These are phyloP conservation scores for Clarias platycephalus DNA, from an alignment of 2,797 vertebrate genomes.

Conservation along the genomic window DNA sequence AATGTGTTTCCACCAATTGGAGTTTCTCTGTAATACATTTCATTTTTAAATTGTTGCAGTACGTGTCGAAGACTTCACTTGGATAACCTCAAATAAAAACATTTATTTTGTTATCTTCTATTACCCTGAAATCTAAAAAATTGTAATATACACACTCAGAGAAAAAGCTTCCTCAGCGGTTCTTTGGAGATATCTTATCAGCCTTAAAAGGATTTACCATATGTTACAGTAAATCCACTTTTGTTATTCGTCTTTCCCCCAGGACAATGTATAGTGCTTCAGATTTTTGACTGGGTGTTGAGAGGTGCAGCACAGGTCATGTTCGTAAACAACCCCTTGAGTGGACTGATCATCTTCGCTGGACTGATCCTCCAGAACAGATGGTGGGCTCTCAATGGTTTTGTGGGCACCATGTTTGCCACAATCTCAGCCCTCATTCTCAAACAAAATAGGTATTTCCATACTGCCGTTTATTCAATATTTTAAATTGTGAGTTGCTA, in stretches of 20 bases:
- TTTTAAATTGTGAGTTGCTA: neutral
- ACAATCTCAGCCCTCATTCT: slow-evolving; percentile 87
- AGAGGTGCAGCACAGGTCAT: slow-evolving; percentile 92
- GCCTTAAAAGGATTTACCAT: neutral
- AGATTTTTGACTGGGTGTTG: slow-evolving; percentile 89
- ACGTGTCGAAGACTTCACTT: neutral
- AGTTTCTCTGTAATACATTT: neutral
- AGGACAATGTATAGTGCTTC: slow-evolving; percentile 84
- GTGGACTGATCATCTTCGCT: slow-evolving; percentile 83
- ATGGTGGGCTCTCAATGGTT: slow-evolving; percentile 91
- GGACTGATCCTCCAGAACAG: slow-evolving; percentile 91
- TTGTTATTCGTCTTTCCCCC: slow-evolving; percentile 8
- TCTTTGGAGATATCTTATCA: neutral
- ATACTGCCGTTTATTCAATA: neutral
- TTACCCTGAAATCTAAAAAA: neutral
- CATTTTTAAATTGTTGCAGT: neutral
- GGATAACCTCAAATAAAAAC: neutral
- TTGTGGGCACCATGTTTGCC: slow-evolving; percentile 82
- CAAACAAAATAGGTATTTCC: slow-evolving; percentile 83
- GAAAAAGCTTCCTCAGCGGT: neutral
- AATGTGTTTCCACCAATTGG: neutral
- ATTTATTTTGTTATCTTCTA: neutral
- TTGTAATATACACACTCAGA: neutral
- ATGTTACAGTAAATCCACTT: neutral
- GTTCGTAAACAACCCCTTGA: slow-evolving; percentile 94